A percentile compares a stretch with the other conserved stretches of the same genome.
Conservation (phyloP, 92 coral and sea anemone species). For the Nematostella vectensis region DNA sequence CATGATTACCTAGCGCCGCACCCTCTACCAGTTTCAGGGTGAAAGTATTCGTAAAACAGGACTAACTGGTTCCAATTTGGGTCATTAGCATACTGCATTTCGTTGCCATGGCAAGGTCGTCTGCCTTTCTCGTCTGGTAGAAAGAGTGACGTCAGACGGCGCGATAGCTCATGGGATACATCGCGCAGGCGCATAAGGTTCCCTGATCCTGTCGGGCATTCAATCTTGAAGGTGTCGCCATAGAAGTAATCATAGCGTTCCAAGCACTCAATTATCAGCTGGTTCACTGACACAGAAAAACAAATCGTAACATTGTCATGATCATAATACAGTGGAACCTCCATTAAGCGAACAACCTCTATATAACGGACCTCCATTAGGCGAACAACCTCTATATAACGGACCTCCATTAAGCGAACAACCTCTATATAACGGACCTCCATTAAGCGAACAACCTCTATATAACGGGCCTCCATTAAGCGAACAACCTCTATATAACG, state of each 20-base stretch:
- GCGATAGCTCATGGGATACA: slow-evolving; percentile 81
- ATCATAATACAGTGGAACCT: too few species aligned
- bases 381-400: too few species aligned
- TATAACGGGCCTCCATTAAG: too few species aligned
- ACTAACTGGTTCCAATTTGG: slow-evolving; percentile 83
- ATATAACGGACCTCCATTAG: too few species aligned
- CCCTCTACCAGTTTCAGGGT: slow-evolving; percentile 93
- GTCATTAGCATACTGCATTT: slow-evolving; percentile 65
- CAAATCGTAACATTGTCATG: too few species aligned
- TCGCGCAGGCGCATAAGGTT: slow-evolving; percentile 87
- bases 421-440: too few species aligned
- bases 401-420: too few species aligned
- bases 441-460: too few species aligned
- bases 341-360: too few species aligned
- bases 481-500: too few species aligned
- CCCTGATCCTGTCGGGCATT: slow-evolving; percentile 95
- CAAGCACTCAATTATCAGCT: slow-evolving; percentile 73
- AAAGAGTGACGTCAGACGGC: slow-evolving; percentile 73
- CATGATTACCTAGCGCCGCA: slow-evolving; percentile 94
- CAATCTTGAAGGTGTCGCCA: slow-evolving; percentile 73
- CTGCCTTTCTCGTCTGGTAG: slow-evolving; percentile 75
- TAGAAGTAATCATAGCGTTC: slow-evolving; percentile 88
- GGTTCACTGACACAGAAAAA: slow-evolving; percentile 52
- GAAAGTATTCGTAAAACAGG: slow-evolving; percentile 96
- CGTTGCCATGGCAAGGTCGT: slow-evolving; percentile 92